Evolutionary conservation across 2,797 vertebrate species (phyloP), one percentile per base, ranked within the genome.

Genomic region (Esox lucius): DNA sequence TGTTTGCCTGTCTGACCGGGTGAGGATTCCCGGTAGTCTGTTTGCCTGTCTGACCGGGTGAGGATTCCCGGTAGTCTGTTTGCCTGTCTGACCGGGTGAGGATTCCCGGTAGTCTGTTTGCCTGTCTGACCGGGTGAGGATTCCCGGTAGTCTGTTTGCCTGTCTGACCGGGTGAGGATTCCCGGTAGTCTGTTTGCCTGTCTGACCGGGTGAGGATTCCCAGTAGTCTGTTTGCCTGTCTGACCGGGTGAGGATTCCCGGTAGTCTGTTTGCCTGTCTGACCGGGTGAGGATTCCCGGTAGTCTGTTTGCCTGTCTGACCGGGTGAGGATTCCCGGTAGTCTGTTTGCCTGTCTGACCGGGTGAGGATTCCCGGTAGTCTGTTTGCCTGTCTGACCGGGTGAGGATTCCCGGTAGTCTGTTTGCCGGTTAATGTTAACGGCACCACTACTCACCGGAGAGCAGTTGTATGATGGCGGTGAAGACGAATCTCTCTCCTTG

Each of bases 401-500:
- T 42, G 66, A 19, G 4, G 70, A 42, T 33, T n/a, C n/a, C n/a
- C n/a, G 39, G 49, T 28, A 39, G 59, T 35, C 39, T 35, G 75
- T 76, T 59, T 28, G 75, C n/a, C n/a, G 42, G 46, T 59, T 64
- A 68, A 51, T 35, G 70, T 68, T 33, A 5, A 33, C 71, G 42
- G 39, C n/a, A 46, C 71, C n/a, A 22, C 51, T 19, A 96, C 98
- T 95, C 84, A 99, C 97, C 94, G 16, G 96, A 94, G 86, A 98
- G 33, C 13, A 99, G 93, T 89, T 99, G 96, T 80, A 99, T 95
- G 81, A 95, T 33, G 24, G 96, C 95, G 0, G 97, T 96, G 80
- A 98, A 91, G 75, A 97, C 85, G 68, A 99, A 99, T 87, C 98
- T 89, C 86, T 98, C 97, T 46, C 98, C 98, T 91, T 98, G 96